Percentiles rank a stretch among this genome's conserved stretches.
Conservation (phyloP, 2,888 invertebrate species). For the Callosobruchus maculatus region DNA sequence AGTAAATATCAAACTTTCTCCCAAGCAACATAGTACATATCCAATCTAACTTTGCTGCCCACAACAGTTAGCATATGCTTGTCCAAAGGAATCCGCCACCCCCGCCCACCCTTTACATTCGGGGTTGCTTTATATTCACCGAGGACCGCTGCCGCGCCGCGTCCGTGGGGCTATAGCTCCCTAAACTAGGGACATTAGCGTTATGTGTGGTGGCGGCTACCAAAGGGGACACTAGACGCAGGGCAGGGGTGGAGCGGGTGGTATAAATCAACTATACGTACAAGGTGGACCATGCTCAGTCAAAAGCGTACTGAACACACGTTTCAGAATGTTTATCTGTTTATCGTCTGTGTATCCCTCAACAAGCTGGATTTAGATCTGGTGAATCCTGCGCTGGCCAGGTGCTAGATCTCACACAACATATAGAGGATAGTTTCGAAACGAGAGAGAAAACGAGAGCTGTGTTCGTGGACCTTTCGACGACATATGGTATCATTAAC, state of each 20-base stretch:
- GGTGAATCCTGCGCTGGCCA: too few relatives aligned
- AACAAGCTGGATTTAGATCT: too few relatives aligned
- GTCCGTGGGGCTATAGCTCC: neutral
- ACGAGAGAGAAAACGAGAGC: too few relatives aligned
- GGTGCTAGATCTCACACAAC: too few relatives aligned
- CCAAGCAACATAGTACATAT: neutral
- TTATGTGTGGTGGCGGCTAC: neutral
- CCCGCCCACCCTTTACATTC: neutral
- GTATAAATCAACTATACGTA: neutral
- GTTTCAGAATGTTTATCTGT: too few relatives aligned
- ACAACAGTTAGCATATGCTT: neutral
- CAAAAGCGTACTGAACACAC: too few relatives aligned
- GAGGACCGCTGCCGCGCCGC: neutral
- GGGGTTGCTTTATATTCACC: neutral
- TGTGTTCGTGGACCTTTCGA: too few relatives aligned
- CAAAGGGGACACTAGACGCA: neutral
- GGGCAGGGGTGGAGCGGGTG: neutral
- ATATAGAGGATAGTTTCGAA: too few relatives aligned
- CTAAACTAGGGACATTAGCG: neutral
- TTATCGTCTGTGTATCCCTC: too few relatives aligned
- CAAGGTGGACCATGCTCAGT: neutral
- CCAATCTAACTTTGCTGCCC: neutral
- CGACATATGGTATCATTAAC: too few relatives aligned
- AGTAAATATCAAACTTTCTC: neutral
- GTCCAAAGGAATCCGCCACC: neutral